Conservation (phyloP, 2,888 invertebrate genomes). For the Dryomyza anilis region DNA sequence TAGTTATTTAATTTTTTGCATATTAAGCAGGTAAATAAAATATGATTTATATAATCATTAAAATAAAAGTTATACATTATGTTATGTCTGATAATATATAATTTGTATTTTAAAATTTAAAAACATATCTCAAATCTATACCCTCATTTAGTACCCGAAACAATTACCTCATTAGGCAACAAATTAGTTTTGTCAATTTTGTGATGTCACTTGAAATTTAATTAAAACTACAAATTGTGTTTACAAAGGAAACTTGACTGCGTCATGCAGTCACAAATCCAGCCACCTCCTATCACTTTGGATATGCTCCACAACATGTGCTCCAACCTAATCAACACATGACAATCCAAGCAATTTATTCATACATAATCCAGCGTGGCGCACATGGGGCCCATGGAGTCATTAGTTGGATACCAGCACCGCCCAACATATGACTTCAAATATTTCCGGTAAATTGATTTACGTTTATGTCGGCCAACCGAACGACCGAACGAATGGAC, state of each 20-base stretch:
- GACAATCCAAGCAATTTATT: constrained; percentile 1
- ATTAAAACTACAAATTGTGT: constrained; percentile 7
- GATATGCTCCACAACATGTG: no score
- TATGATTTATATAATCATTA: not conserved
- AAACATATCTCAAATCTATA: not conserved
- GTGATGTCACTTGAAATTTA: constrained; percentile 3
- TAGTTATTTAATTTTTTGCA: not conserved
- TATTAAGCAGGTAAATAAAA: not conserved
- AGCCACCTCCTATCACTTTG: no score
- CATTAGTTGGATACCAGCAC: not conserved
- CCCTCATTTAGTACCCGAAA: not conserved
- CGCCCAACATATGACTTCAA: not conserved
- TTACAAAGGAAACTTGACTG: no score
- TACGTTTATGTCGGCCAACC: not conserved
- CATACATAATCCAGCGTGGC: not conserved
- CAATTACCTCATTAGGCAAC: constrained; percentile 7
- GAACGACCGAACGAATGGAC: no score
- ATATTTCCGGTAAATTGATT: constrained; percentile 14
- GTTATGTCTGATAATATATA: no score
- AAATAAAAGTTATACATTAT: no score
- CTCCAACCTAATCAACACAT: constrained; percentile 9
- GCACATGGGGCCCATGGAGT: no score
- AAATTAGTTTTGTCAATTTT: constrained; percentile 4
- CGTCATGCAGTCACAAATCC: no score
- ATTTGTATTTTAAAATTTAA: no score